A percentile compares a stretch with the other conserved stretches of the same genome.
phyloP scores from a whole-genome alignment of 2,113 vertebrate genomes.

The Prinia subflava region DNA sequence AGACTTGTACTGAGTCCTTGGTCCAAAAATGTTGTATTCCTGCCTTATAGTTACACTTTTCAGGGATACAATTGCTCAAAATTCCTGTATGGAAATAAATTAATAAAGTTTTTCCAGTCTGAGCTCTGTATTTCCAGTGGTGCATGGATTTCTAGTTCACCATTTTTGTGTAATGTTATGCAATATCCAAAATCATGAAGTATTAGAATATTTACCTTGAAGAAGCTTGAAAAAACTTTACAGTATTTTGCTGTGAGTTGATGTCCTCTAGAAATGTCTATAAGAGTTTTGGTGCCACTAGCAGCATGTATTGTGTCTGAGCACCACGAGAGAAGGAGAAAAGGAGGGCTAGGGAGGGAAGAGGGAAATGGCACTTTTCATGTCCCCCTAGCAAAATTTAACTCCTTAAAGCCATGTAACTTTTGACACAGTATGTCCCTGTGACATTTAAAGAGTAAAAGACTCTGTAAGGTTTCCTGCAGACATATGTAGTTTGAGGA shows the following conservation, averaged over 20 bases:
- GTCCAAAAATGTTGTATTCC: not conserved
- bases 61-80: not conserved
- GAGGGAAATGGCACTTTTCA: too few relatives aligned
- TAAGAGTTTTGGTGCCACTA: not conserved
- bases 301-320: fast-evolving
- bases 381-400: not conserved
- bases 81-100: not conserved
- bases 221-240: not conserved
- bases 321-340: fast-evolving
- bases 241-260: not conserved
- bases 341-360: not conserved
- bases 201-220: not conserved
- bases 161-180: fast-evolving
- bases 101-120: not conserved
- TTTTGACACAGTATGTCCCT: fast-evolving
- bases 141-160: not conserved
- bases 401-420: fast-evolving
- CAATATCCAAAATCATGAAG: not conserved
- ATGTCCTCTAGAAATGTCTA: not conserved
- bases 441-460: not conserved
- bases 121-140: not conserved
- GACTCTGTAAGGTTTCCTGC: not conserved
- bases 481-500: not conserved
- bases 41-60: not conserved
- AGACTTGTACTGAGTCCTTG: fast-evolving